Base-by-base conservation (phyloP, 2,797 vertebrate species). In the Silurus aristotelis region DNA sequence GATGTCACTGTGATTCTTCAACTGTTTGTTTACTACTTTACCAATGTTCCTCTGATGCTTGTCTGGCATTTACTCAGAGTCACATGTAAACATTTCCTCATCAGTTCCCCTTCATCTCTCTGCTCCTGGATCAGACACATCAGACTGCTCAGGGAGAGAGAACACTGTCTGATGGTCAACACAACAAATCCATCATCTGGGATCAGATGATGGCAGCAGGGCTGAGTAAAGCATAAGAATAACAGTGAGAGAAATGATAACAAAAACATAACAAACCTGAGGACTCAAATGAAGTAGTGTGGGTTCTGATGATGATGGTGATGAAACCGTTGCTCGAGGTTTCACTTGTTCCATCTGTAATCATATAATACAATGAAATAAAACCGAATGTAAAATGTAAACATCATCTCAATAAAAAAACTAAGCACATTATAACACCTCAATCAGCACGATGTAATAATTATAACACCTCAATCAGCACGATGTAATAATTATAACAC, bases 101-200 rank as follows among this genome's bases (percentile, higher is more conserved):
- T 48, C 20, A 14, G n/a, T 72, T 48, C n/a, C 15, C 48, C 6
- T 6, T 56, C 14, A 15, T 75, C 72, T 75, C 52, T 75, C 25
- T 75, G 72, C 25, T 75, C n/a, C 52, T 8, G 72, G 48, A 75
- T 75, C 72, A 75, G 72, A 55, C 72, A 1, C 17, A 71, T 17
- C 46, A n/a, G 46, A 20, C 0, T 5, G 13, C 20, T 14, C 10
- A 70, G 68, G 22, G 20, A 14, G 13, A 52, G 46, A 71, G 70
- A 71, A 43, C 43, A 15, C 22, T 25, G 46, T 46, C 71, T 55
- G 46, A 48, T 72, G 43, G 15, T 48, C 38, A 71, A 48, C 20
- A 48, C 70, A 5, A 48, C 12, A n/a, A n/a, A n/a, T 48, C 43
- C 43, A 72, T 71, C 70, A 72, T 48, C 22, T 22, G 52, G 71